These are phyloP conservation scores for Mythimna vitellina DNA, from an alignment of 2,888 invertebrate species.

Conservation along the genomic window DNA sequence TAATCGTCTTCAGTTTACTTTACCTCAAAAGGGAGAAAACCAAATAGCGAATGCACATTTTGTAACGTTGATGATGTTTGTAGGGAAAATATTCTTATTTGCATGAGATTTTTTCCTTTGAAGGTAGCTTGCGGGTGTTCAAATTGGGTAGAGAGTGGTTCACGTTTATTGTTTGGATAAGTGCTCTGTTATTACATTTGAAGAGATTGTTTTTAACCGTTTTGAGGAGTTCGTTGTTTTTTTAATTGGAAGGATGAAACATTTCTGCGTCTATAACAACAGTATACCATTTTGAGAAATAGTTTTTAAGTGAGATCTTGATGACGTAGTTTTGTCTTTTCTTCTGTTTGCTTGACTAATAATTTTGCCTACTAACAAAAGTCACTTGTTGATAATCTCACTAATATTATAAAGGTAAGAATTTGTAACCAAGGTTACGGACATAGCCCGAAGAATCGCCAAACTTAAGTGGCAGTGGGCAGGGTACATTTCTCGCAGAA, in stretches of 20 bases:
- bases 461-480: too few species aligned
- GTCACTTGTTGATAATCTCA: too few species aligned
- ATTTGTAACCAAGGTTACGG: too few species aligned
- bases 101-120: conserved; percentile 38
- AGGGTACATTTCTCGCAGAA: too few species aligned
- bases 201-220: not conserved
- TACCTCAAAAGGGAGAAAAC: conserved; percentile 33
- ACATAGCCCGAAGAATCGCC: too few species aligned
- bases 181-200: conserved; percentile 19
- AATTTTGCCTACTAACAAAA: too few species aligned
- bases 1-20: conserved; percentile 53
- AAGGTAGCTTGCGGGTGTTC: not conserved
- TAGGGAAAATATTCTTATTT: conserved; percentile 43
- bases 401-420: too few species aligned
- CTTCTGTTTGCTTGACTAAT: too few species aligned
- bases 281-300: not conserved
- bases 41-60: conserved; percentile 62
- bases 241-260: not conserved
- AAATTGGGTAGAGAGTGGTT: conserved; percentile 29
- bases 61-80: conserved; percentile 47
- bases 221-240: not conserved
- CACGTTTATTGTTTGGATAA: conserved; percentile 19
- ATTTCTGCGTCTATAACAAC: not conserved
- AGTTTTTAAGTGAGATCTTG: too few species aligned
- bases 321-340: too few species aligned